Evolutionary conservation across 2,113 vertebrate genomes (phyloP).

Genomic region (Pristiophorus japonicus): DNA sequence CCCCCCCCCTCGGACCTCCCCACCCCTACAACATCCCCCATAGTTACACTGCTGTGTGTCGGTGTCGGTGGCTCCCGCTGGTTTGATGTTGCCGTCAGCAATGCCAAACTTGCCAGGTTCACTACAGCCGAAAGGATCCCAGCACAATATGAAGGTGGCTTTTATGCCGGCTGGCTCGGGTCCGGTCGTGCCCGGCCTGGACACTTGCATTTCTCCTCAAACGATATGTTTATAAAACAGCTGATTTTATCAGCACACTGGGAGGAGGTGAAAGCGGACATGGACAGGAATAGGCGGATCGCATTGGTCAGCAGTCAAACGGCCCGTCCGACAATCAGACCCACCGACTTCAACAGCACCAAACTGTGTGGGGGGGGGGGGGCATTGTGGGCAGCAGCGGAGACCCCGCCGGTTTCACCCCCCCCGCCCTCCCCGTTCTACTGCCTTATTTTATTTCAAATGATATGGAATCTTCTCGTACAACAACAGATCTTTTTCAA

Average conservation of each 20-base stretch:
- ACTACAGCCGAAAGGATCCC: not conserved
- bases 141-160: not conserved
- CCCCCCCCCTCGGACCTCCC: no score
- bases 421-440: not conserved
- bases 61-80: no score
- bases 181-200: no score
- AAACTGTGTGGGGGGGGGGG: not conserved
- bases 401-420: not conserved
- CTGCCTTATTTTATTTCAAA: not conserved
- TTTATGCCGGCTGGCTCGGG: no score
- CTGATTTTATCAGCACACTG: no score
- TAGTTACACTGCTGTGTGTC: not conserved
- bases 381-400: not conserved
- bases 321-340: no score
- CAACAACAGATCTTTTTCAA: not conserved
- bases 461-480: not conserved
- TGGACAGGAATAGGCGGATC: no score
- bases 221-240: no score
- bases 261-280: no score
- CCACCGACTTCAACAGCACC: not conserved
- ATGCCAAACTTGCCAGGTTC: not conserved
- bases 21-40: no score
- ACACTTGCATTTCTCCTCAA: no score
- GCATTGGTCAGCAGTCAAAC: no score
- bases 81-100: not conserved